Base-by-base conservation (phyloP, 2,113 vertebrate species). In the Notarius lentiginosus region DNA sequence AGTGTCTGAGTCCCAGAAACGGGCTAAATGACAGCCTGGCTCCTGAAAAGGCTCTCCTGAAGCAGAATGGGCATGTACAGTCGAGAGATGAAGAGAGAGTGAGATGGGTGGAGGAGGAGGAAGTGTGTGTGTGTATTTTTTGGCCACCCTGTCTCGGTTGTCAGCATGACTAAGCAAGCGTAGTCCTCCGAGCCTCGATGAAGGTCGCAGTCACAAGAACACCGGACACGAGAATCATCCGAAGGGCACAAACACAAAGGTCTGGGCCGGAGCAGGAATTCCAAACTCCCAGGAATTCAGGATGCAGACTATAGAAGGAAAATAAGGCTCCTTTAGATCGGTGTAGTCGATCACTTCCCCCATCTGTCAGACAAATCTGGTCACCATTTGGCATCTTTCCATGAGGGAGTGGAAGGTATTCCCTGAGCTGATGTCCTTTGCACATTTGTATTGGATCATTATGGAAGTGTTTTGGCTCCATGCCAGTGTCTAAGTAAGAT, bases 401-500 rank as follows among this genome's bases (percentile, higher is more conserved):
- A 63, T 55, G 27, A n/a, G 30, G 22, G 77, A 76, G 9, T 9
- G 58, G n/a, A 47, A 49, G 51, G 85, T 81, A 70, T 30, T 80
- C 24, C 77, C 77, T 49, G 6, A 58, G 85, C 75, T 14, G 4
- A 47, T 83, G 83, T 88, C 61, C 47, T 86, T 85, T 85, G 76
- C 85, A 60, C 68, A 76, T 82, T 56, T 77, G 75, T 30, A 73
- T 18, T 27, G 22, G 12, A 80, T 30, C 51, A 63, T 73, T 79
- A 55, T 30, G 86, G 84, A 63, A 84, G 58, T 2, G 17, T 56
- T 73, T 80, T 89, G 87, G 85, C 81, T 2, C 41, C 17, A 10
- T 75, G 68, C 87, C 80, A 56, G 79, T 81, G 34, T 77, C 88
- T 90, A 82, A 90, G 90, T 72, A 34, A 89, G 91, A 92, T 92